Evolutionary conservation across 1,140 invertebrate species (phyloP).

Genomic region (Metopolophium dirhodum): DNA sequence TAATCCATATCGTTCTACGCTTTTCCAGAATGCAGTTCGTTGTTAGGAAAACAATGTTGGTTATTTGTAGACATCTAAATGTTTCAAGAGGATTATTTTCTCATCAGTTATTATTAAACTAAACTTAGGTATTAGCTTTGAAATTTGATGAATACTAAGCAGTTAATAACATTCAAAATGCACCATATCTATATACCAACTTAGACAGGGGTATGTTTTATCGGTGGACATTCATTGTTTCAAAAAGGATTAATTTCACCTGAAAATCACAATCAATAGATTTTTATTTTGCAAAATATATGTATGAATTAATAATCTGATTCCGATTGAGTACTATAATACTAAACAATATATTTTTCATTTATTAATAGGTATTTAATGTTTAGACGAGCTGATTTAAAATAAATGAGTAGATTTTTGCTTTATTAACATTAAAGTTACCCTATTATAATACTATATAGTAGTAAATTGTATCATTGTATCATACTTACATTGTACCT

Average conservation of each 20-base stretch:
- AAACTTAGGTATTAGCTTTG: background rate
- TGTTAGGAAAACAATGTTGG: background rate
- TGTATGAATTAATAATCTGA: background rate
- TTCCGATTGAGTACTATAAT: background rate
- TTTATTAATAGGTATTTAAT: background rate
- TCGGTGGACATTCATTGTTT: background rate
- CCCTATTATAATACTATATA: background rate
- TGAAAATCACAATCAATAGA: background rate
- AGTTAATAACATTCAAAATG: background rate
- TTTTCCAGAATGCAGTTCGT: background rate
- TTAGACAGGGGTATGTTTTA: background rate
- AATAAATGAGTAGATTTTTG: background rate
- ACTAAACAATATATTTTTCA: background rate
- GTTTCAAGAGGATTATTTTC: background rate
- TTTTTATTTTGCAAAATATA: background rate
- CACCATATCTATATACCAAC: no score
- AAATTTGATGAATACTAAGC: background rate
- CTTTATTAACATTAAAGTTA: background rate
- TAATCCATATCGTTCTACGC: background rate
- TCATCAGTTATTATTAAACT: background rate
- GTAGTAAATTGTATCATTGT: no score
- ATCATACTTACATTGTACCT: no score
- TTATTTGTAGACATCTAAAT: background rate
- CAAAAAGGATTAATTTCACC: background rate
- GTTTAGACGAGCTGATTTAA: background rate